Conservation (phyloP, 2,797 vertebrate species). For the Alca torda region DNA sequence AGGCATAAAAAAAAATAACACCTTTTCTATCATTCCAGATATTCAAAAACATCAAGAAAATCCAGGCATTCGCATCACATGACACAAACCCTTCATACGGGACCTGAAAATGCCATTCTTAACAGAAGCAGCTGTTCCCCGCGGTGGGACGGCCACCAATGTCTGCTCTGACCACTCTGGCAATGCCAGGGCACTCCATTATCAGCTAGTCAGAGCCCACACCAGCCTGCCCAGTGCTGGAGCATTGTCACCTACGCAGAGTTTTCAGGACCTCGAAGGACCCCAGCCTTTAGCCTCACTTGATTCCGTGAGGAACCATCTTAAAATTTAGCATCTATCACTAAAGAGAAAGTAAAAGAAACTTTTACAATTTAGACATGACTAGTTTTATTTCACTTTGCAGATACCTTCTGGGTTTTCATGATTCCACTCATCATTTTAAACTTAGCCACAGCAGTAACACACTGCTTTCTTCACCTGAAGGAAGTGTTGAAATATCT, state of each 20-base stretch:
- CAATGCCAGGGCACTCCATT: not conserved
- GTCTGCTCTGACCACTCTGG: not conserved
- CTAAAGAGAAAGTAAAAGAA: not conserved
- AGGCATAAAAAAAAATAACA: not conserved
- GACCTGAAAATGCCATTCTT: not conserved
- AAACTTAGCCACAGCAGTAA: not conserved
- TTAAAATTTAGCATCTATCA: not conserved
- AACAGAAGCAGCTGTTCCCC: not conserved
- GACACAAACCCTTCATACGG: not conserved
- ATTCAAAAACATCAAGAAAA: not conserved
- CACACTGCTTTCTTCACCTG: not conserved
- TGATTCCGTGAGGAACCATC: not conserved
- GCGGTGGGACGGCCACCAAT: not conserved
- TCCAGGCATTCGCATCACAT: not conserved
- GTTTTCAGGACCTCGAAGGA: not conserved
- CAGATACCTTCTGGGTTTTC: not conserved
- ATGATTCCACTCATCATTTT: not conserved
- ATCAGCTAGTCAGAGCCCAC: not conserved
- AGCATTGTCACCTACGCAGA: not conserved
- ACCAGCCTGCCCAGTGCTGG: rapidly evolving
- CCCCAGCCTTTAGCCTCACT: not conserved
- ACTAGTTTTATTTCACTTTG: not conserved
- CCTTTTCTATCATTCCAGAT: not conserved
- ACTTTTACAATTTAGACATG: not conserved
- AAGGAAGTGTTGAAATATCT: not conserved